Percentiles rank a stretch among this genome's conserved stretches.
phyloP scores from a whole-genome alignment of 64 coral and sea anemone genomes.

The Dendrophyllia cribrosa region DNA sequence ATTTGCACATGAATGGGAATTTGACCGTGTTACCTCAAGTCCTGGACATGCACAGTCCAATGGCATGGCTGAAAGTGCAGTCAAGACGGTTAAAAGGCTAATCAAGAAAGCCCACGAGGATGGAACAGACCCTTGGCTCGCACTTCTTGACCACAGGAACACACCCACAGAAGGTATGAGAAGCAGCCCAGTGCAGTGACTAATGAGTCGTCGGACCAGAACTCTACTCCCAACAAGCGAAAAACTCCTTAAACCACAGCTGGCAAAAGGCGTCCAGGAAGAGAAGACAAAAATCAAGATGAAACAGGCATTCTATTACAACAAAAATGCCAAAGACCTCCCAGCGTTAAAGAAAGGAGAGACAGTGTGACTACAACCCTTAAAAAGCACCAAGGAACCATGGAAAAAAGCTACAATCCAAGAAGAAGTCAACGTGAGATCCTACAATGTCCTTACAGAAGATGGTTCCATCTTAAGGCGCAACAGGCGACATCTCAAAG shows the following conservation, averaged over 20 bases:
- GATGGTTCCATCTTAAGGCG: constrained; percentile 1
- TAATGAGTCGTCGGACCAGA: constrained; percentile 56
- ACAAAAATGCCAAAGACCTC: constrained; percentile 56
- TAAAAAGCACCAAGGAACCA: not conserved
- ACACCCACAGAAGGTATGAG: constrained; percentile 44
- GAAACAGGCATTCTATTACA: constrained; percentile 61
- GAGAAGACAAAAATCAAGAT: constrained; percentile 25
- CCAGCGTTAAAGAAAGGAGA: constrained; percentile 1
- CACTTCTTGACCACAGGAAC: constrained; percentile 50
- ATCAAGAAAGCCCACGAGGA: constrained; percentile 43
- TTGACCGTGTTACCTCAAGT: not conserved
- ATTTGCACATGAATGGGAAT: constrained; percentile 11
- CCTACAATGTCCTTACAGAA: constrained; percentile 36
- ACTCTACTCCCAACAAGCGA: constrained; percentile 59
- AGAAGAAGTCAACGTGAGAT: constrained; percentile 10
- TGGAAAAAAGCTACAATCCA: constrained; percentile 32
- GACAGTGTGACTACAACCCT: constrained; percentile 37
- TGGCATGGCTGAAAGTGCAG: too few species aligned
- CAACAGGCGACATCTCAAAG: constrained; percentile 24
- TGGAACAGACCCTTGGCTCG: not conserved
- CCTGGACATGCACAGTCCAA: constrained; percentile 35
- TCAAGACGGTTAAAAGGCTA: constrained; percentile 30
- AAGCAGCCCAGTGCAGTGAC: constrained; percentile 49
- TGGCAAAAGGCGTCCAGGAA: not conserved
- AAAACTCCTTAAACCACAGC: constrained; percentile 51